Percentiles rank a stretch among this genome's conserved stretches.
Evolutionary conservation across 2,888 invertebrate genomes (phyloP).

Genomic region (Lepidocyrtinus sp.): DNA sequence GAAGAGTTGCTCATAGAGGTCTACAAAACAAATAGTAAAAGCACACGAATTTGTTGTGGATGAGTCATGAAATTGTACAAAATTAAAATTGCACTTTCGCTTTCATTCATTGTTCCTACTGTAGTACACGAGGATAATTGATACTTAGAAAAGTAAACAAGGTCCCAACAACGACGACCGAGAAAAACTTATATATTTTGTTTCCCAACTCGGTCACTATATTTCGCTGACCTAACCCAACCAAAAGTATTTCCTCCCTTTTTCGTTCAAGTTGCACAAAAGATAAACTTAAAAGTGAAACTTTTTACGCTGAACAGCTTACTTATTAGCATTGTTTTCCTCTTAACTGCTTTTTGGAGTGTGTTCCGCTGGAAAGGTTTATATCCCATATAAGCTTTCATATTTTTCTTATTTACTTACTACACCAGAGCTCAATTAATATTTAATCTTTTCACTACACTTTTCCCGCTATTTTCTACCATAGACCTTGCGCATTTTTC

Average conservation of each 20-base stretch:
- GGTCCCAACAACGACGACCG: no score
- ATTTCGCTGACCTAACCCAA: constrained; percentile 6
- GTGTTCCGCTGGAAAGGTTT: no score
- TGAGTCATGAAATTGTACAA: no score
- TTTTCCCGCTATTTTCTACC: not conserved
- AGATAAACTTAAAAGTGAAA: constrained; percentile 10
- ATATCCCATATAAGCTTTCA: no score
- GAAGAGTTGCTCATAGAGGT: no score
- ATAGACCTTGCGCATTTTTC: not conserved
- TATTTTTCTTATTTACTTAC: not conserved
- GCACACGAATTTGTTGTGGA: no score
- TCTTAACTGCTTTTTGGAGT: no score
- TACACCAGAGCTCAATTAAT: not conserved
- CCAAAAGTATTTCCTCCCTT: not conserved
- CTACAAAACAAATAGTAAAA: no score
- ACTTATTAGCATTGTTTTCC: no score
- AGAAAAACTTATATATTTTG: not conserved
- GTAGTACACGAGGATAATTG: constrained; percentile 13
- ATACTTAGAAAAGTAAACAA: constrained; percentile 13
- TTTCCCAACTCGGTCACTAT: not conserved
- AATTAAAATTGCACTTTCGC: constrained; percentile 9
- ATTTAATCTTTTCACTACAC: not conserved
- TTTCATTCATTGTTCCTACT: not conserved
- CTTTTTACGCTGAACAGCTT: no score
- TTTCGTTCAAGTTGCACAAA: not conserved